phyloP scores from a whole-genome alignment of 2,113 vertebrate species.

The Hydrochoerus hydrochaeris region DNA sequence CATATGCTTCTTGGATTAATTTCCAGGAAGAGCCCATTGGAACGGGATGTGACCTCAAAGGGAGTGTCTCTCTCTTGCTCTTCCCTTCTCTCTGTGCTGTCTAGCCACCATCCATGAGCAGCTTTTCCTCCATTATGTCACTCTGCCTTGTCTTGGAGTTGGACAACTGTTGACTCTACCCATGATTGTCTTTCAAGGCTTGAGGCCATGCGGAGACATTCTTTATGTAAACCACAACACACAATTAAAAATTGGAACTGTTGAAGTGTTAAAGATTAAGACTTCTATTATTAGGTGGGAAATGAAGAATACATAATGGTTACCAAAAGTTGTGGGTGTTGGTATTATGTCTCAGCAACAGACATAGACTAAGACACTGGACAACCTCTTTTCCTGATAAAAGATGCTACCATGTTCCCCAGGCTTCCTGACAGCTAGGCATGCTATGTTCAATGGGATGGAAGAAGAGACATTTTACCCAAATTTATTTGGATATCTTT shows the following conservation, averaged over 20 bases:
- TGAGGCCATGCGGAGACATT: background rate
- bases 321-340: background rate
- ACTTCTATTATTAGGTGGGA: background rate
- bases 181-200: background rate
- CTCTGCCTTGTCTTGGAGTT: background rate
- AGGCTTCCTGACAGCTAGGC: background rate
- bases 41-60: background rate
- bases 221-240: background rate
- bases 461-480: background rate
- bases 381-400: background rate
- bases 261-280: background rate
- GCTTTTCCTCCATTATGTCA: background rate
- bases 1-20: background rate
- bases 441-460: background rate
- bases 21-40: background rate
- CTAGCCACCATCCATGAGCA: background rate
- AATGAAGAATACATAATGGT: background rate
- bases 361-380: background rate
- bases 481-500: background rate
- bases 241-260: background rate
- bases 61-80: background rate
- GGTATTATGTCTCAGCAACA: background rate
- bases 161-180: background rate
- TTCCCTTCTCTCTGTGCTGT: background rate
- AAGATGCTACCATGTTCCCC: rapidly evolving